phyloP scores from a whole-genome alignment of 2,797 vertebrate species.

The Bradypus variegatus region DNA sequence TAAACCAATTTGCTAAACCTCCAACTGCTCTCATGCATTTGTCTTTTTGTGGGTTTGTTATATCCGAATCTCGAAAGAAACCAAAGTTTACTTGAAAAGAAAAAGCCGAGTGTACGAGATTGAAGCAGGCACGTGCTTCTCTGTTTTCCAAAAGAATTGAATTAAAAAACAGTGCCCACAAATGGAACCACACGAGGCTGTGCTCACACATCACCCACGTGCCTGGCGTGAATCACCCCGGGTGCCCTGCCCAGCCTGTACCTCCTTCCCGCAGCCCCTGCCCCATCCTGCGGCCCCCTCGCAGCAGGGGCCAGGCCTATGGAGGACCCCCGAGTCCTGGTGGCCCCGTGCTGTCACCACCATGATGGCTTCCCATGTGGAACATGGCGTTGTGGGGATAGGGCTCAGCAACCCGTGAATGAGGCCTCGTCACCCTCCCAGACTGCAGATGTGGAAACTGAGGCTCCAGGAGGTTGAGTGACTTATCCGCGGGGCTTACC shows the following conservation, averaged over 20 bases:
- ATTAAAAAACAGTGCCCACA: conserved; percentile 32
- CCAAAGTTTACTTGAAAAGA: not conserved
- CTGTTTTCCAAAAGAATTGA: conserved; percentile 41
- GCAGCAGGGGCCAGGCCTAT: not conserved
- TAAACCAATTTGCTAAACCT: conserved; percentile 29
- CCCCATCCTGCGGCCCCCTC: accelerated
- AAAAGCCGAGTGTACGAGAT: not conserved
- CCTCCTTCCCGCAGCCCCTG: not conserved
- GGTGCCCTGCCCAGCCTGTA: not conserved
- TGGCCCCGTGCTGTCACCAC: no score
- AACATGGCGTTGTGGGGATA: no score
- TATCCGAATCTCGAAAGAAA: conserved; percentile 41
- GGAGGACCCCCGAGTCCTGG: not conserved
- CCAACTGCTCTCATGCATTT: not conserved
- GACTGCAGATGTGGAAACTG: not conserved
- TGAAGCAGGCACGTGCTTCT: not conserved
- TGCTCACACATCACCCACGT: not conserved
- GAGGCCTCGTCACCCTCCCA: accelerated
- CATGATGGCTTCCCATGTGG: no score
- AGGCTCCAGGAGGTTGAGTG: not conserved
- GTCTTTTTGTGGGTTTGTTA: not conserved
- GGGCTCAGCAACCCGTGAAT: accelerated
- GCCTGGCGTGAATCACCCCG: not conserved
- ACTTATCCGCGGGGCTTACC: not conserved
- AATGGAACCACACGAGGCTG: not conserved